Evolutionary conservation across 2,888 invertebrate genomes (phyloP).

Genomic region (Yponomeuta evonymella): DNA sequence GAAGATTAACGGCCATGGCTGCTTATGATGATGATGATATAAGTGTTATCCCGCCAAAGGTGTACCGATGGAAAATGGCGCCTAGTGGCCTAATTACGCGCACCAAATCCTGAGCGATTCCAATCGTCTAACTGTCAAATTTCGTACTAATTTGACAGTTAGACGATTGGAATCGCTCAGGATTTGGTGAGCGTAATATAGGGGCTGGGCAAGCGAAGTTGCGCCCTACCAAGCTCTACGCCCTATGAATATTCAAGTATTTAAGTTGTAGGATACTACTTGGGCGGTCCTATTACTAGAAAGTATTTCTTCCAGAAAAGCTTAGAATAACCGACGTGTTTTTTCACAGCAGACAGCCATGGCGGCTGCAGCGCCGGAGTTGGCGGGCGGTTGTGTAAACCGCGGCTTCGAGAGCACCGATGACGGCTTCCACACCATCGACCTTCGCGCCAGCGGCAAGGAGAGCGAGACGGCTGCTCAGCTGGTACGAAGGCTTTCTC

Average conservation of each 20-base stretch:
- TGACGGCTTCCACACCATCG: conserved; percentile 69
- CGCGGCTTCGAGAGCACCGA: conserved; percentile 60
- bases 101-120: too few relatives aligned
- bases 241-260: neutral
- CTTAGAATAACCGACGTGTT: neutral
- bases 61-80: too few relatives aligned
- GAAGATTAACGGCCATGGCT: too few relatives aligned
- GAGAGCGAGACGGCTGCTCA: conserved; percentile 15
- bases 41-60: too few relatives aligned
- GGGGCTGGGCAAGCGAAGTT: too few relatives aligned
- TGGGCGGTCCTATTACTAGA: neutral
- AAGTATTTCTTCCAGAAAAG: neutral
- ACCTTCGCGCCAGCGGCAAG: conserved; percentile 42
- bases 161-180: too few relatives aligned
- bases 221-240: too few relatives aligned
- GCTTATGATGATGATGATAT: too few relatives aligned
- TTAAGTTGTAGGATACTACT: neutral
- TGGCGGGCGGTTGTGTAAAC: conserved; percentile 51
- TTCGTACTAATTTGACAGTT: too few relatives aligned
- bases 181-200: too few relatives aligned
- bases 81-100: too few relatives aligned
- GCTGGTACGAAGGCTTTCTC: neutral
- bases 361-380: conserved; percentile 33
- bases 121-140: too few relatives aligned
- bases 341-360: neutral